Base-by-base conservation (phyloP, 2,888 invertebrate species). In the Microdon myrmicae region DNA sequence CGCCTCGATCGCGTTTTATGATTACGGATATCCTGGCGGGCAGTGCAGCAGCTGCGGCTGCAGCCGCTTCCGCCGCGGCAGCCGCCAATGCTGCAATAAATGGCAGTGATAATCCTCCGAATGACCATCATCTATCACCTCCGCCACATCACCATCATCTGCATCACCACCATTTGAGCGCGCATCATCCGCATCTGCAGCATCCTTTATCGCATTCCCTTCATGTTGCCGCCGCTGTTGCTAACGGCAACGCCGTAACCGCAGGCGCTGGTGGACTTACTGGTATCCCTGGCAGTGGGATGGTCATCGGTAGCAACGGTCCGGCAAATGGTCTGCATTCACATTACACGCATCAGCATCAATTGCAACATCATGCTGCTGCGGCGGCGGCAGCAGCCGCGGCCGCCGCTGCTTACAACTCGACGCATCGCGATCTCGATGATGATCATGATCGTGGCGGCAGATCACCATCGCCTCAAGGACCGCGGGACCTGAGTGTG, bases 11-110 rank as follows among this genome's bases (percentile, higher is more conserved):
- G 61, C 82, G 92, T 69, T 93, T 93, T 82, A 92, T 93, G 91
- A 93, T 93, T 82, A 92, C 91, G 71, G 93, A 93, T 79, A 93
- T 93, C 73, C 83, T 93, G 69, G 87, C 86, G 41, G 85, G 85
- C 39, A 83, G 83, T 45, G 80, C 79, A 8, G 80, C 78, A 68
- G 73, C 86, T 80, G 76, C 73, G 3, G 75, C 76, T 2, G 77
- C 75, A 1, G 74, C 72, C 10, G 70, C 70, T 7, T 59, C 47
- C n/a, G 67, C 55, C 25, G 49, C 48, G 19, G 48, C 67, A 35
- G 61, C 35, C 39, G 68, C 56, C 69, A 71, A 26, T 55, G 67
- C 61, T 41, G 70, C 68, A 66, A 69, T 55, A 45, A 69, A 47
- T 60, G 56, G 53, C 20, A 32, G 31, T 47, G 64, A 64, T 20